phyloP scores from a whole-genome alignment of 1,140 invertebrate genomes.

The Drosophila trapezifrons region DNA sequence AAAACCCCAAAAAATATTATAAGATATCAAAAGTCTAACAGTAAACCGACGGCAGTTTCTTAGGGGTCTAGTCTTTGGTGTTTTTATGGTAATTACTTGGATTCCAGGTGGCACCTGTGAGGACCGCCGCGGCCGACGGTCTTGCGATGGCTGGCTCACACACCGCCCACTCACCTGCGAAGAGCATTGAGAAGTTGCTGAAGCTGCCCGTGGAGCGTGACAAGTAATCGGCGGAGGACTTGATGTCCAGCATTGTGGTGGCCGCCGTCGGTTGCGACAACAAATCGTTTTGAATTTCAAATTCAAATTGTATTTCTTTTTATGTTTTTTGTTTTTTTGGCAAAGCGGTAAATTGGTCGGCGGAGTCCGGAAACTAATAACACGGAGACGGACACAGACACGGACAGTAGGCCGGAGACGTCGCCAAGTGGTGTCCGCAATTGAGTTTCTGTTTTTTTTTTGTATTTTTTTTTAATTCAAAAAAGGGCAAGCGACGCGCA shows the following conservation, averaged over 20 bases:
- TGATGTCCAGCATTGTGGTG: slow-evolving; percentile 88
- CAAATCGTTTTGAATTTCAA: slow-evolving; percentile 34
- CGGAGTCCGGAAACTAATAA: slow-evolving; percentile 78
- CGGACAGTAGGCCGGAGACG: slow-evolving; percentile 11
- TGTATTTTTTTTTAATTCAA: background rate
- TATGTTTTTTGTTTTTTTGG: slow-evolving; percentile 31
- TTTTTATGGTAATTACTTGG: slow-evolving; percentile 66
- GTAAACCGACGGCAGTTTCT: slow-evolving; percentile 44
- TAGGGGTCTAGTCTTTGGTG: slow-evolving; percentile 12
- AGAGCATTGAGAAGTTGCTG: slow-evolving; percentile 90
- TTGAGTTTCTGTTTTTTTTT: slow-evolving; percentile 61
- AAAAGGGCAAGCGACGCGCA: slow-evolving; percentile 56
- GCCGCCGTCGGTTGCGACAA: slow-evolving; percentile 58
- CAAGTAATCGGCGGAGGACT: slow-evolving; percentile 89
- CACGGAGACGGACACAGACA: slow-evolving; percentile 28
- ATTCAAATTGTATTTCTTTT: slow-evolving; percentile 44
- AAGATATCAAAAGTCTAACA: background rate
- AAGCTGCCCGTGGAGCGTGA: slow-evolving; percentile 88
- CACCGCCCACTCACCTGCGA: slow-evolving; percentile 87
- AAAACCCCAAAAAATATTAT: background rate
- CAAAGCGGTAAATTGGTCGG: slow-evolving; percentile 66
- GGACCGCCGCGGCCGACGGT: slow-evolving; percentile 60
- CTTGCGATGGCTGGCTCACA: slow-evolving; percentile 66
- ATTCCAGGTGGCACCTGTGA: slow-evolving; percentile 70
- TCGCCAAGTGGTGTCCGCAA: slow-evolving; percentile 58